Evolutionary conservation across 2,888 invertebrate genomes (phyloP).

Genomic region (Agrochola macilenta): DNA sequence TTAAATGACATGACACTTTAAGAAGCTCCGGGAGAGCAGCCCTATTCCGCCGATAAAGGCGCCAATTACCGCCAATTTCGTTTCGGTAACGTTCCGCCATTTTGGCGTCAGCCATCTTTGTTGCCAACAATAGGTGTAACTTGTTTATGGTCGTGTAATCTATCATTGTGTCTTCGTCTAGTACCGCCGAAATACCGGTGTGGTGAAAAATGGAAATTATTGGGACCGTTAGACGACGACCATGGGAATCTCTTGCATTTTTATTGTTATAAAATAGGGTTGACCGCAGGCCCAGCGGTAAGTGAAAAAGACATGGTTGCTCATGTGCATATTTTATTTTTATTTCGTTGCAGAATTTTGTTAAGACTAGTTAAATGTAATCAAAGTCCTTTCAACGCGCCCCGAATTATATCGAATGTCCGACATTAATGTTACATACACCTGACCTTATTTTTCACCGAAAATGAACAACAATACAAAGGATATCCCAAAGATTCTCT

Average conservation of each 20-base stretch:
- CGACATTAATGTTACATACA: slow-evolving; percentile 11
- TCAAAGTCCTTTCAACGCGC: background rate
- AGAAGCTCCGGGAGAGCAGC: slow-evolving; percentile 47
- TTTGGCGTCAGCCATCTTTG: slow-evolving; percentile 67
- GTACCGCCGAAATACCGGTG: slow-evolving; percentile 48
- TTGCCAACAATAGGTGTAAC: slow-evolving; percentile 65
- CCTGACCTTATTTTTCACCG: slow-evolving; percentile 17
- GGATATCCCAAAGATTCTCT: slow-evolving; percentile 17
- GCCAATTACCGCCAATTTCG: slow-evolving; percentile 73
- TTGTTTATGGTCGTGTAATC: slow-evolving; percentile 63
- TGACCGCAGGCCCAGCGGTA: background rate
- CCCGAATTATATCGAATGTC: background rate
- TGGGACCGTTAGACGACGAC: slow-evolving; percentile 37
- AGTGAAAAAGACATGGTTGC: background rate
- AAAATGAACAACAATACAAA: slow-evolving; percentile 34
- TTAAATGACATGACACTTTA: slow-evolving; percentile 60
- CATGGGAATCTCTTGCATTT: slow-evolving; percentile 14
- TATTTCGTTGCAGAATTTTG: background rate
- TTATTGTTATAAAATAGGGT: slow-evolving; percentile 14
- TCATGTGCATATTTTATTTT: background rate
- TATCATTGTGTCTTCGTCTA: slow-evolving; percentile 56
- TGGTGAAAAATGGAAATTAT: slow-evolving; percentile 41
- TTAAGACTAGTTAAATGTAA: background rate
- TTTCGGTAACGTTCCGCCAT: slow-evolving; percentile 68
- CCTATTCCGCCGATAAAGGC: slow-evolving; percentile 64